Percentiles rank a stretch among this genome's conserved stretches.
Conservation (phyloP, 2,113 vertebrate genomes). For the Laterallus jamaicensis region DNA sequence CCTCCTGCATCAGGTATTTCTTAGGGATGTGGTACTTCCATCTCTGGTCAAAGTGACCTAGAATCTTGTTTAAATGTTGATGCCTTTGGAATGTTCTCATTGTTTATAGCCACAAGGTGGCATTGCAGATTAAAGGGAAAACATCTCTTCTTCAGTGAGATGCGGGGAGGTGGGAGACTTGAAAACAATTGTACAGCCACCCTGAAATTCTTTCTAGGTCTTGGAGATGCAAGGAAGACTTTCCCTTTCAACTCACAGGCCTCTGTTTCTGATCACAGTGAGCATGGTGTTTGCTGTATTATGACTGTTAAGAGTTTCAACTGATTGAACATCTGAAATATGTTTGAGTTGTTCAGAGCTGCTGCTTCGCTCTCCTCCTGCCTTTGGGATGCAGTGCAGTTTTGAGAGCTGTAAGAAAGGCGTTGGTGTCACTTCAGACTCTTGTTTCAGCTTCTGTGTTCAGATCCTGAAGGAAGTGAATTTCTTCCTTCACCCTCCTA, state of each 20-base stretch:
- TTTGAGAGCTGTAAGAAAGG: background rate
- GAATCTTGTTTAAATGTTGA: background rate
- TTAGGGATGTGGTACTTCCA: background rate
- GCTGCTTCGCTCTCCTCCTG: background rate
- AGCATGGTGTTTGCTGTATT: background rate
- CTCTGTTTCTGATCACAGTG: background rate
- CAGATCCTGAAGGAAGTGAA: background rate
- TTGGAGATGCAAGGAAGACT: background rate
- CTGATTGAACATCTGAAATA: background rate
- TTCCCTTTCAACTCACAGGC: background rate
- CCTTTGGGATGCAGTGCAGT: background rate
- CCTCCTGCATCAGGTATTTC: background rate
- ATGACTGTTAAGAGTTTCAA: background rate
- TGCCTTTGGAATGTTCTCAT: conserved; percentile 30
- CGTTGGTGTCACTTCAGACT: background rate
- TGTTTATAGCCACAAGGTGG: conserved; percentile 76
- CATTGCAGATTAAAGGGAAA: conserved; percentile 80
- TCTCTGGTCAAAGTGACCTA: background rate
- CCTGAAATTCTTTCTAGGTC: background rate
- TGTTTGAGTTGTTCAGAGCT: background rate
- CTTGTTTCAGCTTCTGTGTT: background rate
- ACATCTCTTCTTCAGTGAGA: background rate
- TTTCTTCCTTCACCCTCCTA: background rate
- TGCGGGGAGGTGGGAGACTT: background rate
- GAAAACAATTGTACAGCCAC: background rate